These are phyloP conservation scores for Prosopocoilus inquinatus DNA, from an alignment of 2,888 invertebrate genomes.

Conservation along the genomic window DNA sequence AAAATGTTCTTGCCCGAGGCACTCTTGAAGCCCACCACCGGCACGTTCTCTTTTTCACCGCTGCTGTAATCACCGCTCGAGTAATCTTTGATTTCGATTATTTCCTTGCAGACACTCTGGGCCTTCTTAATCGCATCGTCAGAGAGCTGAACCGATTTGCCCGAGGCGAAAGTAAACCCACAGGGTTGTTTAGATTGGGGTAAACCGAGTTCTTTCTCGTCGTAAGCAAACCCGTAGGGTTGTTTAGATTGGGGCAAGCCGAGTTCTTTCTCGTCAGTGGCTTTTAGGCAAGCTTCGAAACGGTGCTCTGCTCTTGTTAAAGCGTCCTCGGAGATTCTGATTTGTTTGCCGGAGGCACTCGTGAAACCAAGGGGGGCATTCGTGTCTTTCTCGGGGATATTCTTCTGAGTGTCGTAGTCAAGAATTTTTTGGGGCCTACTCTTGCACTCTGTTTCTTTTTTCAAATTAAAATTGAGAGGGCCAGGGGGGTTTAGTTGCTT, in stretches of 20 bases:
- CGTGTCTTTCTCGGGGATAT: too few relatives aligned
- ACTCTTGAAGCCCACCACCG: conserved; percentile 38
- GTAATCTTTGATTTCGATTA: conserved; percentile 24
- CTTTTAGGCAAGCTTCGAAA: too few relatives aligned
- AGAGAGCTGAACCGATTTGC: conserved; percentile 46
- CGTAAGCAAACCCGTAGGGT: conserved; percentile 33
- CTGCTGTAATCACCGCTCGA: background rate
- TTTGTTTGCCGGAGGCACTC: background rate
- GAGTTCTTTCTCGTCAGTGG: background rate
- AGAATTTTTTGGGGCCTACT: too few relatives aligned
- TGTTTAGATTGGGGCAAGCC: background rate
- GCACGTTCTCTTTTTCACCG: background rate
- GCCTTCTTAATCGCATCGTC: conserved; percentile 44
- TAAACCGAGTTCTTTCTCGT: background rate
- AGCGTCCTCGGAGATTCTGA: background rate
- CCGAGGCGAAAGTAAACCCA: conserved; percentile 40
- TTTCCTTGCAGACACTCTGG: conserved; percentile 20
- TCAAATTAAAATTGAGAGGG: too few relatives aligned
- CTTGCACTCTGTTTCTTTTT: too few relatives aligned
- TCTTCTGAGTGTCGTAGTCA: too few relatives aligned
- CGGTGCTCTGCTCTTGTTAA: background rate
- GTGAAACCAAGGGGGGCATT: background rate
- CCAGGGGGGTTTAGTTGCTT: too few relatives aligned
- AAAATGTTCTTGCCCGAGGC: conserved; percentile 43
- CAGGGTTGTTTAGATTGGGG: background rate